Evolutionary conservation across 2,113 vertebrate species (phyloP), one percentile per base, ranked within the genome.

Genomic region (Ariopsis seemanni): DNA sequence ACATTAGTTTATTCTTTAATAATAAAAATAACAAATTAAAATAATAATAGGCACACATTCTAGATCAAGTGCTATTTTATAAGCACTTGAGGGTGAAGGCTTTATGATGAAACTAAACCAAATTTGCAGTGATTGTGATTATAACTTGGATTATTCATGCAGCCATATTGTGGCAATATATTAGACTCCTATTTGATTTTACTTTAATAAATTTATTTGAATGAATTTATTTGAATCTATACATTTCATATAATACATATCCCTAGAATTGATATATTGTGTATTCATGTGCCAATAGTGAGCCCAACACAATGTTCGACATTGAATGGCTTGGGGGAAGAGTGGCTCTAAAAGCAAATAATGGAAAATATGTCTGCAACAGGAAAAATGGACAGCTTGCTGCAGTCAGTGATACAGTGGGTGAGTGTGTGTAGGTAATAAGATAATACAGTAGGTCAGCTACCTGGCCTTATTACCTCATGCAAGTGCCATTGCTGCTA

Each of bases 381-480:
- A 99, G 99, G 95, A 97, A 96, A 94, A 99, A 99, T 0, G 98
- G 98, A 75, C 98, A 99, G 94, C 97, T 99, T 89, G 97, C 97
- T 0, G 97, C 98, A 0, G 94, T 96, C 94, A 97, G 97, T 0
- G 97, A 98, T 15, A 75, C 95, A 0, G 95, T 97, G 84, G 97
- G 98, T 98, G 91, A 96, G 97, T 93, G 60, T 20, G 22, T n/a
- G 14, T 5, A 72, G 27, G 20, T n/a, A 55, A 55, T 78, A 63
- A 74, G 48, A 69, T 62, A 86, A 50, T 12, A 17, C 42, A 42
- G 42, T 42, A 53, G 22, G 11, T 17, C 8, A 27, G 50, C 25
- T 81, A 7, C 10, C 42, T 65, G 7, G 34, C n/a, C 6, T 53
- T n/a, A 9, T 6, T 79, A 80, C n/a, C 27, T 75, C 10, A 6